A percentile compares a stretch with the other conserved stretches of the same genome.
These are phyloP conservation scores for Engystomops pustulosus DNA, from an alignment of 2,113 vertebrate species.

Conservation along the genomic window DNA sequence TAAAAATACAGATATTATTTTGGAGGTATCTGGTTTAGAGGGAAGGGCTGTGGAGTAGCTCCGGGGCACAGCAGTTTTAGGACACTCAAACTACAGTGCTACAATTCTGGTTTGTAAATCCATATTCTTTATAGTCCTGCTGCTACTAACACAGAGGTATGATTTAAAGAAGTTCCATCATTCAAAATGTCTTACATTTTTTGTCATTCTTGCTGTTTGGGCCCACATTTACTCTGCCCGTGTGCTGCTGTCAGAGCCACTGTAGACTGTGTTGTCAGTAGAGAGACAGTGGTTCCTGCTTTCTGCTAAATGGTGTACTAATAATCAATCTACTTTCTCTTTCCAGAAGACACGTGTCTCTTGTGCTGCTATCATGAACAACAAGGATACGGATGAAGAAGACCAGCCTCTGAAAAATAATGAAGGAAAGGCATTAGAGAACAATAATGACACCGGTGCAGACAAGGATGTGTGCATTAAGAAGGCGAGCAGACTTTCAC, in stretches of 20 bases:
- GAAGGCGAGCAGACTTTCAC: conserved; percentile 66
- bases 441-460: conserved; percentile 54
- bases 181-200: no score
- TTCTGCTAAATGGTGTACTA: background rate
- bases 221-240: no score
- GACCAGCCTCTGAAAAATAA: conserved; percentile 83
- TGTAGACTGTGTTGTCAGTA: background rate
- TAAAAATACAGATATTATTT: no score
- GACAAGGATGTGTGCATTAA: conserved; percentile 67
- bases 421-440: conserved; percentile 70
- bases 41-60: no score
- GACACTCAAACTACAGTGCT: no score
- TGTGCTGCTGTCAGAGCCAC: background rate
- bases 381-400: conserved; percentile 77
- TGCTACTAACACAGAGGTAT: no score
- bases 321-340: background rate
- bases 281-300: background rate
- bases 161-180: no score
- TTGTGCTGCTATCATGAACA: conserved; percentile 69
- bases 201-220: no score
- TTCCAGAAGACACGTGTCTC: background rate
- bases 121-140: no score
- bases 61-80: no score
- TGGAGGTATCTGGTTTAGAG: no score
- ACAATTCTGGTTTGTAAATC: no score